Percentiles rank a stretch among this genome's conserved stretches.
Evolutionary conservation across 2,797 vertebrate genomes (phyloP).

Genomic region (Chelon auratus): DNA sequence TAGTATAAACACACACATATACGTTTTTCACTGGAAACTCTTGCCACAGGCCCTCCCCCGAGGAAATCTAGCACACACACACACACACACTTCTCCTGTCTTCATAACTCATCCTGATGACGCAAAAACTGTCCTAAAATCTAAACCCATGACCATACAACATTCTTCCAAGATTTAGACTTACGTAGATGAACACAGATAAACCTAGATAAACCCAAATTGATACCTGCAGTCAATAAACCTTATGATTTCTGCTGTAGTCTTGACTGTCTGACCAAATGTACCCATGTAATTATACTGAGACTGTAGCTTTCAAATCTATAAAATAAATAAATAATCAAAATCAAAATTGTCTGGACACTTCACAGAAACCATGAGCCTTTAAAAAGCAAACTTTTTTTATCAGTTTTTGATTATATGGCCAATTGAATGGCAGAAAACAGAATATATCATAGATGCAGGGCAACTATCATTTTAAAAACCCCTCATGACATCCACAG

Average conservation of each 20-base stretch:
- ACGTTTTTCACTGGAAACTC: constrained; percentile 2
- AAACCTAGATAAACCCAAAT: not conserved
- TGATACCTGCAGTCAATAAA: not conserved
- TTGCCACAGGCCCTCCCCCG: constrained; percentile 32
- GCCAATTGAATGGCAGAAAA: not conserved
- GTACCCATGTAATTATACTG: too few relatives aligned
- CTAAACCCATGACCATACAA: constrained; percentile 14
- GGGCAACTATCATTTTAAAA: too few relatives aligned
- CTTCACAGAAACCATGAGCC: too few relatives aligned
- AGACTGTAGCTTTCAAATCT: too few relatives aligned
- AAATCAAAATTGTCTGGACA: too few relatives aligned
- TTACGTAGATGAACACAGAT: not conserved
- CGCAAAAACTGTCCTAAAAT: constrained; percentile 26
- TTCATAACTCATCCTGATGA: constrained; percentile 45
- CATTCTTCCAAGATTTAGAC: constrained; percentile 7
- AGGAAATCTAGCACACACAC: constrained; percentile 15
- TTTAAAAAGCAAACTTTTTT: not conserved
- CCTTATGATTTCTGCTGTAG: not conserved
- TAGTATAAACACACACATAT: not conserved
- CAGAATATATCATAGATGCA: not conserved
- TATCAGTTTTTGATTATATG: too few relatives aligned
- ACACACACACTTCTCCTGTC: constrained; percentile 34
- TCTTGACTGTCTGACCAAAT: not conserved
- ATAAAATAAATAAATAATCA: too few relatives aligned
- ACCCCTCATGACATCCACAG: too few relatives aligned